Base-by-base conservation (phyloP, 1,140 invertebrate species). In the Leptoteleia sp. region DNA sequence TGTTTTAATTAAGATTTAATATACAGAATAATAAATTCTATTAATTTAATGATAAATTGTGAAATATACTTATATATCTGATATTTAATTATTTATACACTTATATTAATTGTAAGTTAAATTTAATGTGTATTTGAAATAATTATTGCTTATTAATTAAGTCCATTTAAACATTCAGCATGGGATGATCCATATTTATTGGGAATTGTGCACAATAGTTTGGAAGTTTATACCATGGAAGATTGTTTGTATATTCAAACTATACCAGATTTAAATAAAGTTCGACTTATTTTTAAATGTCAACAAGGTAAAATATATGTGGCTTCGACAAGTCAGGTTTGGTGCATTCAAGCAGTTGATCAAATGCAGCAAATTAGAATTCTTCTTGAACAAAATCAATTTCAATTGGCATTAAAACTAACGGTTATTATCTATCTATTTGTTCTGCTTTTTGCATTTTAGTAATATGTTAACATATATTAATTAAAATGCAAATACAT, bases 141-240 rank as follows among this genome's bases (percentile, higher is more conserved):
- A n/a, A n/a, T n/a, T n/a, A n/a, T n/a, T n/a, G n/a, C n/a, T n/a
- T n/a, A n/a, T n/a, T n/a, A n/a, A n/a, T n/a, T n/a, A n/a, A n/a
- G n/a, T n/a, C n/a, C n/a, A n/a, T n/a, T n/a, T n/a, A n/a, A n/a
- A n/a, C n/a, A n/a, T n/a, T 91, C 82, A 96, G 96, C 93, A 9
- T 96, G 97, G 92, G 96, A 98, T 89, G 93, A 95, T 82, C 97
- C 97, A 11, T 99, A 96, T 89, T 89, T 97, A 3, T 88, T 99
- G 33, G 96, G 95, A 13, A 91, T 98, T 13, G 90, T 97, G 11
- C 91, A 93, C 38, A 95, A 96, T 75, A 92, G 91, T 72, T 90
- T 98, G 11, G 95, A 98, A 89, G 92, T 98, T 16, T 92, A 95
- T 68, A 95, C 95, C 8, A 91, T 95, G 57, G 93, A 94, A 45